A percentile compares a stretch with the other conserved stretches of the same genome.
Conservation (phyloP, 2,797 vertebrate species). For the Peromyscus melanophrys region DNA sequence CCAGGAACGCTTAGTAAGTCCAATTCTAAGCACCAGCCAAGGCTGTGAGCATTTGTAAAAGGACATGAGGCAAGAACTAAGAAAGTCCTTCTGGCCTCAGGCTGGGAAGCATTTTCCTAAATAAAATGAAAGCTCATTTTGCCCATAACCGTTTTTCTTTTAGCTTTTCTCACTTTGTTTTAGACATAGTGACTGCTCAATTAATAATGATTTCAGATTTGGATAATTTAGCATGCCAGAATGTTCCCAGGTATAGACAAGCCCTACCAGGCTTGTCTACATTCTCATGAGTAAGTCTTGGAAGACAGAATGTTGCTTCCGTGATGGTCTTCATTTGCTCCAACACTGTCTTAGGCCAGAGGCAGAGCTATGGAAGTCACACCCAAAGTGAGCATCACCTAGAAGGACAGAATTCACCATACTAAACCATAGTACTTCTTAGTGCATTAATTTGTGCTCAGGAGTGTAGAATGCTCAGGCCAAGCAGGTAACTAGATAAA, state of each 20-base stretch:
- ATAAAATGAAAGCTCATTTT: not conserved
- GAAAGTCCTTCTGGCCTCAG: not conserved
- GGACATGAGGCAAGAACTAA: not conserved
- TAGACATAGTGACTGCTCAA: not conserved
- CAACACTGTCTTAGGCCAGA: not conserved
- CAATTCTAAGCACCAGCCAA: accelerated
- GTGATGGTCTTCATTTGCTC: conserved; percentile 3
- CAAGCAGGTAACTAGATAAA: not conserved
- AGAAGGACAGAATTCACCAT: not conserved
- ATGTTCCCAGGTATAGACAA: not conserved
- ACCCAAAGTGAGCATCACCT: not conserved
- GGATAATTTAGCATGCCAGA: not conserved
- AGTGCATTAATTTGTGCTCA: not conserved
- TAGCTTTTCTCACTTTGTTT: not conserved
- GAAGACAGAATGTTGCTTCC: not conserved
- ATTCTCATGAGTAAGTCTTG: not conserved
- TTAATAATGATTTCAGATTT: not conserved
- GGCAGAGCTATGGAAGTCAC: not conserved
- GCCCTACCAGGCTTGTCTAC: not conserved
- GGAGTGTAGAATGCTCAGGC: not conserved
- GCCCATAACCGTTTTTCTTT: not conserved
- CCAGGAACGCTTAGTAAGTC: not conserved
- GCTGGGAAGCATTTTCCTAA: not conserved
- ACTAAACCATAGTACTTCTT: conserved; percentile 10
- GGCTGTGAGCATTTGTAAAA: not conserved